phyloP scores from a whole-genome alignment of 2,113 vertebrate genomes.

The Salvelinus namaycush region DNA sequence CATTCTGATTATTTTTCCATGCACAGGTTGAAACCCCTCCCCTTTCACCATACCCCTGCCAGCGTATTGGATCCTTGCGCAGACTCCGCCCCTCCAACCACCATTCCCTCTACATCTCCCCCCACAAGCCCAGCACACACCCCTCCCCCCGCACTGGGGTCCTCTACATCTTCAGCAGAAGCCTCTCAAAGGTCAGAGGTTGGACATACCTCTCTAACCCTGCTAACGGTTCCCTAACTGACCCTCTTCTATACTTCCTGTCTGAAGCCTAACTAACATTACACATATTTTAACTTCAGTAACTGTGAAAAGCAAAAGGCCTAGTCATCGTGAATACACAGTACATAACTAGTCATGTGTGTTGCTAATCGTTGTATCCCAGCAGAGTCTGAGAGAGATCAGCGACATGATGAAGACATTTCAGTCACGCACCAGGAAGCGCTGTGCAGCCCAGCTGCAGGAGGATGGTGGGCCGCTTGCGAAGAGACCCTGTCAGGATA shows the following conservation, averaged over 20 bases:
- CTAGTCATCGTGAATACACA: background rate
- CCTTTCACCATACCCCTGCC: background rate
- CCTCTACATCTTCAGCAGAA: background rate
- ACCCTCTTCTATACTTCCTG: background rate
- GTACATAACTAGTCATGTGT: background rate
- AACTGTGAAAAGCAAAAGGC: background rate
- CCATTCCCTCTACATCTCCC: conserved; percentile 3
- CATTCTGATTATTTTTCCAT: background rate
- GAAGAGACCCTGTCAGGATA: conserved; percentile 21
- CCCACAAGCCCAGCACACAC: background rate
- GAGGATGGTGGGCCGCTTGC: conserved; percentile 17
- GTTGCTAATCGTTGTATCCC: background rate
- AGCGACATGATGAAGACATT: conserved; percentile 2
- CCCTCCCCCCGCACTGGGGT: background rate
- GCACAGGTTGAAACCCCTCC: conserved; percentile 7
- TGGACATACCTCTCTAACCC: too few species aligned
- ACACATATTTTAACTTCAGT: too few species aligned
- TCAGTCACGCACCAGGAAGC: background rate
- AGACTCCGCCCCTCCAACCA: background rate
- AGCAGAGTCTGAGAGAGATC: conserved; percentile 14
- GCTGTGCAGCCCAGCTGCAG: background rate
- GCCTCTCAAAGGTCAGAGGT: conserved; percentile 4
- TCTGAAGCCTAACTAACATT: background rate
- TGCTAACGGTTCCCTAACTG: background rate
- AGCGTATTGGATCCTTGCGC: background rate